These are phyloP conservation scores for Desoria tigrina DNA, from an alignment of 2,888 invertebrate genomes.

Conservation along the genomic window DNA sequence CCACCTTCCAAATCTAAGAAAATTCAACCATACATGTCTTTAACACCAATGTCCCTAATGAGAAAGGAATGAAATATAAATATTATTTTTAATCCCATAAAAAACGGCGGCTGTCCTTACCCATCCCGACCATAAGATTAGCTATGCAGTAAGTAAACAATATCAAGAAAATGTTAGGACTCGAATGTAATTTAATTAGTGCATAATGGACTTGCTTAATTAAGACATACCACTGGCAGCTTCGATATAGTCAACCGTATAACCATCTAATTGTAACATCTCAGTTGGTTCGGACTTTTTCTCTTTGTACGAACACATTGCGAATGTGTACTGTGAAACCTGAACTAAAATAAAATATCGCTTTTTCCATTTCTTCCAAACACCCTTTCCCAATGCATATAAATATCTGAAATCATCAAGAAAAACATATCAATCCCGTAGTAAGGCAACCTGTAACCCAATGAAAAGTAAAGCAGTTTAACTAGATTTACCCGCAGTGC, in stretches of 20 bases:
- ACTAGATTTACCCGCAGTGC: conserved; percentile 83
- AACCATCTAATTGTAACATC: conserved; percentile 99
- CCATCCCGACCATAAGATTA: conserved; percentile 89
- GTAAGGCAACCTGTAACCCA: too few species aligned
- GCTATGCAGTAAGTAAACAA: conserved; percentile 60
- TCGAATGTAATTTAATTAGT: conserved; percentile 5
- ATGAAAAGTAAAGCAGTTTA: too few species aligned
- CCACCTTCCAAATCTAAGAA: conserved; percentile 83
- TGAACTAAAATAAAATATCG: conserved; percentile 97
- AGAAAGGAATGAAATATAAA: too few species aligned
- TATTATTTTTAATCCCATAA: not conserved
- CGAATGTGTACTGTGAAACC: conserved; percentile 99
- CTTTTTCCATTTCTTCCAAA: conserved; percentile 99
- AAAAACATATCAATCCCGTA: not conserved
- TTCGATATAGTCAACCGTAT: conserved; percentile 98
- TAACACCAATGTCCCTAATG: too few species aligned
- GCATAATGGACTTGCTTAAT: too few species aligned
- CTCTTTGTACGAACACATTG: conserved; percentile 98
- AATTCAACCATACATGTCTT: too few species aligned
- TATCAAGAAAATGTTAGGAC: conserved; percentile 18
- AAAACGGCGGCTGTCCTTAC: conserved; percentile 60
- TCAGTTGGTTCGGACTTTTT: conserved; percentile 99
- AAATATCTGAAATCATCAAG: conserved; percentile 65
- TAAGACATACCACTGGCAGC: conserved; percentile 85
- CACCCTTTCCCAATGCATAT: conserved; percentile 90